Base-by-base conservation (phyloP, 2,797 vertebrate genomes). In the Pelobates cultripes region DNA sequence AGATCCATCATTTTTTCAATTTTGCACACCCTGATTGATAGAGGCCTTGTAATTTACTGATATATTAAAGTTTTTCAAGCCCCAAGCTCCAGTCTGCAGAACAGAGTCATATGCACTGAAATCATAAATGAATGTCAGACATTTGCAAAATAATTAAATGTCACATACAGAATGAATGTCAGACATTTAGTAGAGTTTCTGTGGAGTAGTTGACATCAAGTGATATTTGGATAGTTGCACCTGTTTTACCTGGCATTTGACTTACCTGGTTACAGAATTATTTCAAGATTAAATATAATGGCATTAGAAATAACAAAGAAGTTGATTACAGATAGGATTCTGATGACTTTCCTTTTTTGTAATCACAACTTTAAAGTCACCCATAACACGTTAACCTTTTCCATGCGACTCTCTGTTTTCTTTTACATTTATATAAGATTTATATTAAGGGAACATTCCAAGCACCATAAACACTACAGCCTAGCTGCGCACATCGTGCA, bases 1-100 rank as follows among this genome's bases (percentile, higher is more conserved):
- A 84, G 77, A 84, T 84, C 82, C 82, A 84, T 84, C 82, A 84
- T 79, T 84, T 84, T 84, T 84, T 84, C 82, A 84, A 84, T 84
- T 84, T 80, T 79, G 82, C 68, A 76, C 82, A 75, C 82, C 82
- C 82, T 84, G 82, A 84, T 79, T 84, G 82, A 84, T 84, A 79
- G 82, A 84, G 82, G 73, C 82, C 82, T 84, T 80, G 82, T 80
- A 84, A 84, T 84, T 84, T 84, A 84, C 82, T 75, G 77, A 84
- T 84, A 79, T 84, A 84, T 84, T 84, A 84, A 84, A 84, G 82
- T 78, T 84, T 84, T 80, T 76, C 77, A 80, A 79, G 82, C 82
- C 82, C 73, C 82, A 84, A 84, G 82, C 82, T 84, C 60, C 66
- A 73, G 77, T 80, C 72, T 72, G 73, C 70, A 73, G 82, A 84